Evolutionary conservation across 2,888 invertebrate species (phyloP).

Genomic region (Xanthorhoe designata): DNA sequence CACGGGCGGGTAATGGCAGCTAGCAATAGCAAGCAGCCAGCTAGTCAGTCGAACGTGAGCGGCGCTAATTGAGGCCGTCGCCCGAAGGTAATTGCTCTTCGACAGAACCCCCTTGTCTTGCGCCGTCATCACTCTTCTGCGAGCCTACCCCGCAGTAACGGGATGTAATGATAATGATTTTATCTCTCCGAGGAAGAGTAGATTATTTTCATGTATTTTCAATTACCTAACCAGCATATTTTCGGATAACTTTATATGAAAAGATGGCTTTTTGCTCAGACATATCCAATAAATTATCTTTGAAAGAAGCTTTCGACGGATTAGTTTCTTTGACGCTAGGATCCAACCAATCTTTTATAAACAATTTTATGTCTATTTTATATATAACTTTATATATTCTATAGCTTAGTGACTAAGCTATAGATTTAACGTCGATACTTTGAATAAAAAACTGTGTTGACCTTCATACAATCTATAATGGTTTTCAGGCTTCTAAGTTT

Average conservation of each 20-base stretch:
- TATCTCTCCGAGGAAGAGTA: constrained; percentile 42
- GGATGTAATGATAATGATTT: constrained; percentile 52
- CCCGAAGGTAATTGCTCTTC: constrained; percentile 51
- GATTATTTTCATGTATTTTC: constrained; percentile 36
- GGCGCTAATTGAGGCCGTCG: constrained; percentile 57
- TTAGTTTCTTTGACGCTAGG: neutral
- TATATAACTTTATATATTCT: no score
- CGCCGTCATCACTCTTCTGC: constrained; percentile 44
- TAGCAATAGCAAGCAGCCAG: constrained; percentile 21
- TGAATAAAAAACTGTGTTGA: no score
- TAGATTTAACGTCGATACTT: no score
- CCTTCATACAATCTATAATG: neutral
- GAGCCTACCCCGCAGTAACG: constrained; percentile 51
- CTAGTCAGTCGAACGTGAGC: constrained; percentile 52
- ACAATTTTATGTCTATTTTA: neutral
- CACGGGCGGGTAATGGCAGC: constrained; percentile 37
- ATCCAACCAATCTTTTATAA: neutral
- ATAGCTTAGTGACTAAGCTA: no score
- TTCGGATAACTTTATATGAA: constrained; percentile 19
- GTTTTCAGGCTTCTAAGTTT: constrained; percentile 13
- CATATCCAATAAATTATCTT: constrained; percentile 4
- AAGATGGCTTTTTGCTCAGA: constrained; percentile 8
- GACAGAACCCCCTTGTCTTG: constrained; percentile 47
- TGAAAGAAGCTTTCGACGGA: constrained; percentile 15
- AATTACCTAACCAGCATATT: constrained; percentile 13